These are phyloP conservation scores for Hippocampus mohnikei DNA, from an alignment of 2,113 vertebrate species.

Conservation along the genomic window DNA sequence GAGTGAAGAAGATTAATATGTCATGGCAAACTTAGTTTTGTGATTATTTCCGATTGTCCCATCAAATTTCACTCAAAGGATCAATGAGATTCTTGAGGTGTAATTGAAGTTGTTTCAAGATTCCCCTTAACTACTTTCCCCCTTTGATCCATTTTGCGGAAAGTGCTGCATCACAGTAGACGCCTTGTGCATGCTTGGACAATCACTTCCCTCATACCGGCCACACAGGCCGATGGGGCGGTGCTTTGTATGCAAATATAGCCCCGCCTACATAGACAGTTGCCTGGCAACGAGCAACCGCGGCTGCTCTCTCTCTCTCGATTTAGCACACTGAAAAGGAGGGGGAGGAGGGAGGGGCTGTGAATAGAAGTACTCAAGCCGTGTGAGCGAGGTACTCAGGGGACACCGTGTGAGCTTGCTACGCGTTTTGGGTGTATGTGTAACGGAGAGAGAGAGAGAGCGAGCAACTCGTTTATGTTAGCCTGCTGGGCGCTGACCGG, in stretches of 20 bases:
- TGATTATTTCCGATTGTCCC: neutral
- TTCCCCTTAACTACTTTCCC: neutral
- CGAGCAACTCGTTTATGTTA: neutral
- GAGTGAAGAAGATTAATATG: too few relatives aligned
- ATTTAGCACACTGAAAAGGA: constrained; percentile 21
- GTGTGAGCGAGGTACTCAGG: constrained; percentile 38
- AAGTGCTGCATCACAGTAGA: constrained; percentile 46
- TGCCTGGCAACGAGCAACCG: constrained; percentile 49
- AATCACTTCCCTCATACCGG: constrained; percentile 17
- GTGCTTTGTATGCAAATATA: constrained; percentile 64
- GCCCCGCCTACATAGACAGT: constrained; percentile 56
- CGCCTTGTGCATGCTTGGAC: constrained; percentile 37
- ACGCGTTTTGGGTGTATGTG: constrained; percentile 6
- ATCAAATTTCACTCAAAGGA: neutral
- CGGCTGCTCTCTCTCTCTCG: neutral
- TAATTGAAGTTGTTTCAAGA: neutral
- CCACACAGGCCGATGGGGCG: constrained; percentile 43
- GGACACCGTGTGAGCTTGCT: constrained; percentile 15
- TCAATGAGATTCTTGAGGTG: neutral
- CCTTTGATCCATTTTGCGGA: neutral
- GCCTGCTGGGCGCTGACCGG: neutral
- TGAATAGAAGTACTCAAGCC: constrained; percentile 45
- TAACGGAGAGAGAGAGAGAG: constrained; percentile 1
- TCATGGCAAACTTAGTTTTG: neutral
- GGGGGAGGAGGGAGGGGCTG: constrained; percentile 39